Base-by-base conservation (phyloP, 1,140 invertebrate genomes). In the Acromyrmex heyeri region DNA sequence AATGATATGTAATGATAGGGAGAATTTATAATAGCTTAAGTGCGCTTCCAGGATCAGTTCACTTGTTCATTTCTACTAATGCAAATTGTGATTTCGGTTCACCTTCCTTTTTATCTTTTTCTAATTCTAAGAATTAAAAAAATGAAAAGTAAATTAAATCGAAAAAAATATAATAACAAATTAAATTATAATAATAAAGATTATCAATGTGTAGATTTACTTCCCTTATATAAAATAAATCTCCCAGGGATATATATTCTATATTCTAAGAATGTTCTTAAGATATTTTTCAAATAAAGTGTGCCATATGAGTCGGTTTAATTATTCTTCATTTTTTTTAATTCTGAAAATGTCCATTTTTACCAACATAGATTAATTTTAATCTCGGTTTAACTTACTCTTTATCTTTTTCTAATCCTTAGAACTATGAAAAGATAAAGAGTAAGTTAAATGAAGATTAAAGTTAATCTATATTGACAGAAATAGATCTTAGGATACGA, bases 1-100 rank as follows among this genome's bases (percentile, higher is more conserved):
- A 73, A 55, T 72, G 27, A 72, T n/a, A n/a, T 38, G n/a, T n/a
- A 24, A 59, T 24, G 53, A 75, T 57, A n/a, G 50, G 1, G 30
- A n/a, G 10, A 12, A 57, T n/a, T 55, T 55, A 34, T n/a, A 73
- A 12, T 73, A 18, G 27, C 30, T 38, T 12, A n/a, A 38, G 34
- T 34, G 21, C 10, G n/a, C 5, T 75, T 57, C 2, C 12, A 57
- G n/a, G 30, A 75, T 44, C 3, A 61, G 44, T 59, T 61, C 21
- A 76, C 2, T 44, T 44, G 8, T 21, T 3, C 8, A 57, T 21
- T 57, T 57, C 55, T 21, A 50, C 7, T 57, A 57, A 55, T 55
- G 1, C 2, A 48, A 12, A 57, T 57, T 21, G 7, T 24, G 4
- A 24, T 59, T 0, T 24, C 8, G 57, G 3, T 5, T 59, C 21